Evolutionary conservation across 2,888 invertebrate genomes (phyloP).

Genomic region (Heliconius sara): DNA sequence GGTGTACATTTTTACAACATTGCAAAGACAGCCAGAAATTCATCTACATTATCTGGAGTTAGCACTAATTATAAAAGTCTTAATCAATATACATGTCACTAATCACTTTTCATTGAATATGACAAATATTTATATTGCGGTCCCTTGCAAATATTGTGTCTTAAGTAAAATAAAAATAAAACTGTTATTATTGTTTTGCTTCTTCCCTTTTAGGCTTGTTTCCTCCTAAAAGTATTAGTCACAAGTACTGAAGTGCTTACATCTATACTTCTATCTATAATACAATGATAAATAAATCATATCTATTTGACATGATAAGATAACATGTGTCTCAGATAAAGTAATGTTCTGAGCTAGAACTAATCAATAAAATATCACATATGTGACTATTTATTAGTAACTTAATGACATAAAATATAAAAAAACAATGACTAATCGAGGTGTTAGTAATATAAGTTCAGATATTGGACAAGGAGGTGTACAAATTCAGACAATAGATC

Average conservation of each 20-base stretch:
- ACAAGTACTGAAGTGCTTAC: background rate
- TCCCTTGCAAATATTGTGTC: conserved; percentile 13
- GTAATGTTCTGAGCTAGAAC: conserved; percentile 30
- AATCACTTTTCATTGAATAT: background rate
- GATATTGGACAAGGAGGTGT: conserved; percentile 52
- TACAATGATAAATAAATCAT: conserved; percentile 17
- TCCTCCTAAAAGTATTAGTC: background rate
- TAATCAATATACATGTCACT: background rate
- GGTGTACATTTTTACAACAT: background rate
- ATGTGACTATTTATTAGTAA: conserved; percentile 4
- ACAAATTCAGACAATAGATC: conserved; percentile 52
- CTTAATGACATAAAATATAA: no score
- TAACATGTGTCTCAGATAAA: conserved; percentile 45
- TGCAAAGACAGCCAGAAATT: background rate
- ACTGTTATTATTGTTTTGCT: background rate
- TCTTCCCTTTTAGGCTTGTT: background rate
- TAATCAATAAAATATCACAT: conserved; percentile 32
- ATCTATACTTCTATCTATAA: background rate
- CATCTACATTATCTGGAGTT: background rate
- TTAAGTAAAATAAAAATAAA: background rate
- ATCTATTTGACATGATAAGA: conserved; percentile 47
- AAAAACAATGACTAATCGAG: conserved; percentile 39
- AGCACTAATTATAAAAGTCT: background rate
- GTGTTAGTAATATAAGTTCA: conserved; percentile 31
- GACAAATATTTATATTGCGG: background rate